phyloP scores from a whole-genome alignment of 2,113 vertebrate species.

The Catharus bicknelli region DNA sequence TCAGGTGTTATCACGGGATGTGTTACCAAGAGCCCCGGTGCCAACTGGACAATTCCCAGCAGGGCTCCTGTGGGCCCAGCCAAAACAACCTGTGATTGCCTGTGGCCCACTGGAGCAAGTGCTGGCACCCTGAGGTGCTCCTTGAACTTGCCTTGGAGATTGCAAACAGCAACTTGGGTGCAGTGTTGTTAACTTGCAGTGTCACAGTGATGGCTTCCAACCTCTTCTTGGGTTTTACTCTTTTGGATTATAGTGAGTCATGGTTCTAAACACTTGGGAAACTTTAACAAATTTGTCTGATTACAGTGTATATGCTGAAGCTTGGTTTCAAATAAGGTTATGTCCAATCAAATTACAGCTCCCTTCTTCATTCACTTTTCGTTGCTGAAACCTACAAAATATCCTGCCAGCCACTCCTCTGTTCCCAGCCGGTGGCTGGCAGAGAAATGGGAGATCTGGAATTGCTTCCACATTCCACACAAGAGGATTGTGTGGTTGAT shows the following conservation, averaged over 20 bases:
- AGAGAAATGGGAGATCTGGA: neutral
- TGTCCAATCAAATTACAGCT: neutral
- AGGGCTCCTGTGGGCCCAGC: neutral
- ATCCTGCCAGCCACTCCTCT: neutral
- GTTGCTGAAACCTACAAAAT: neutral
- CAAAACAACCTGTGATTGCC: neutral
- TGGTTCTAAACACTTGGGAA: neutral
- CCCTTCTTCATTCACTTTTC: neutral
- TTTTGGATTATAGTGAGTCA: neutral
- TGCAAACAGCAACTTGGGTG: neutral
- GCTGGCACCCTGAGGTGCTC: neutral
- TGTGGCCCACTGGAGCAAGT: neutral
- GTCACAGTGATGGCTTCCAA: accelerated
- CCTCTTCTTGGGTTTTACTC: neutral
- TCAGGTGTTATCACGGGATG: neutral
- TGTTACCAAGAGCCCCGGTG: neutral
- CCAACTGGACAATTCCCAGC: neutral
- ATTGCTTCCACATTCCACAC: neutral
- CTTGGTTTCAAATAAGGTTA: neutral
- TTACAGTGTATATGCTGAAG: neutral
- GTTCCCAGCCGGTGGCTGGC: neutral
- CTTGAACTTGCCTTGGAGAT: neutral
- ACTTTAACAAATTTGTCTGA: neutral
- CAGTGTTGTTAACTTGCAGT: neutral
- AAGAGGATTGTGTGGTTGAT: neutral